Base-by-base conservation (phyloP, 2,797 vertebrate genomes). In the Uromys caudimaculatus region DNA sequence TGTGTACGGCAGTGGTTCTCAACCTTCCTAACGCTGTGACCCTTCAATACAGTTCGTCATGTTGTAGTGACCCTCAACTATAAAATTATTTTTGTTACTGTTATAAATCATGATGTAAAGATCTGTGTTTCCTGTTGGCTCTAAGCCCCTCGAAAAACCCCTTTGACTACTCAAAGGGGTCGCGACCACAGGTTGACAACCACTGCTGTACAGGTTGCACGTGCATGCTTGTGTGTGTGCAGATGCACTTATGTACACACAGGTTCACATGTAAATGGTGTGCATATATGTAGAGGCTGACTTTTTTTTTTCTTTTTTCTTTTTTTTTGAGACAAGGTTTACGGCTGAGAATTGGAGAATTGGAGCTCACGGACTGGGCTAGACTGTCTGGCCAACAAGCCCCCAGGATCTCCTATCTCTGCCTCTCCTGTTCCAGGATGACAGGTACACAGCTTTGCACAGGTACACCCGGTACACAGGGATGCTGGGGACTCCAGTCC, bases 181-280 rank as follows among this genome's bases (percentile, higher is more conserved):
- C 10, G 1, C 1, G 29, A 64, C 41, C 41, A 67, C 29, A 67
- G 60, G 44, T n/a, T 67, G 44, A 50, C 44, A 67, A 67, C 29
- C 60, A 67, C 19, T 67, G 11, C 35, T 0, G 19, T 1, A 6
- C n/a, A 0, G 14, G 44, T 8, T 0, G 10, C 3, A 13, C 11
- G 0, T 62, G 9, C 2, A 32, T 83, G 6, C 24, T 23, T 35
- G 1, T 35, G 12, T 44, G n/a, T 71, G 14, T 75, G 13, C 13
- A 41, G 1, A 27, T 38, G 50, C 4, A 9, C 35, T 6, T 58
- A 32, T 52, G 12, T 54, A 5, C 8, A 23, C 75, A 47, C 38
- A 47, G 35, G 83, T 47, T n/a, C 7, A n/a, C 32, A 52, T 52
- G 83, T 52, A 41, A 27, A 56, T 0, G 14, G 16, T 75, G n/a